Base-by-base conservation (phyloP, 2,888 invertebrate genomes). In the Lamellibrachia satsuma region DNA sequence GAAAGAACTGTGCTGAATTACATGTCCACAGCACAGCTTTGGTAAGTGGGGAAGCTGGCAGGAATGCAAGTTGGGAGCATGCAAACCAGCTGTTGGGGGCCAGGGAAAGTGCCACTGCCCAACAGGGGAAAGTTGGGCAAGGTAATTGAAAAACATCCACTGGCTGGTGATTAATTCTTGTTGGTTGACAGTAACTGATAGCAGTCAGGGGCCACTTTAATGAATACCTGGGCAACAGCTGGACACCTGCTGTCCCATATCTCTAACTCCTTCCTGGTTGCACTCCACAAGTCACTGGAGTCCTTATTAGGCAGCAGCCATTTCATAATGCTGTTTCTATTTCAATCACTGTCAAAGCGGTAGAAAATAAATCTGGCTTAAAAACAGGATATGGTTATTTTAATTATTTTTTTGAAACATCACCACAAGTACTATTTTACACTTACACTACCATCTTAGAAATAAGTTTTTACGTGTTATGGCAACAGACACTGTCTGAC, bases 101-200 rank as follows among this genome's bases (percentile, higher is more conserved):
- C 60, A 60, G 60, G 75, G 75, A 22, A 4, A 75, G 6, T 15
- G 22, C 75, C 22, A 75, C 75, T 75, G 75, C 75, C 75, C 75
- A 75, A 75, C 57, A 57, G 57, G 57, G 15, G 57, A 57, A 15
- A 57, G 11, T 57, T 8, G 7, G 57, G 57, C 57, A 3, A 3
- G 57, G 57, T 57, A 57, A 57, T 57, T 57, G 57, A 57, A 57
- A 57, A 57, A 57, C 57, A 8, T 57, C 15, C 57, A 57, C 57
- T 57, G 15, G 11, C 75, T 75, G 75, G 75, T 11, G 75, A 75
- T 75, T 75, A 75, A 75, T 15, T 75, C 75, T 4, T 75, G 75
- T 75, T 75, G 75, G 75, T 75, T 75, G 75, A 75, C 75, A 75
- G 75, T 75, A 75, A 75, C 75, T 75, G 15, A 75, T 75, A 75